phyloP scores from a whole-genome alignment of 2,797 vertebrate genomes.

The Graptemys geographica region DNA sequence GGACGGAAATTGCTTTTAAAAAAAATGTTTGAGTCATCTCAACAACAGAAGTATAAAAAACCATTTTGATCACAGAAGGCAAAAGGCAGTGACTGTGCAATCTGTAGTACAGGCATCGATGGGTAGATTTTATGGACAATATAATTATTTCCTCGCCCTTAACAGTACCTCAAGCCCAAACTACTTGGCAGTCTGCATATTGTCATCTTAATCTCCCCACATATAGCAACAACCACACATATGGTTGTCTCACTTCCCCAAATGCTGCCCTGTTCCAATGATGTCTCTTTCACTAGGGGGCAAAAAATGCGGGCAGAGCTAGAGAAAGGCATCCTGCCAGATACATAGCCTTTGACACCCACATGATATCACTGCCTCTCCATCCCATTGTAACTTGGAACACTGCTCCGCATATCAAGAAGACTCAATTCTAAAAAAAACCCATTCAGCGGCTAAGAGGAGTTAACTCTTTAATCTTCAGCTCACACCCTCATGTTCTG shows the following conservation, averaged over 20 bases:
- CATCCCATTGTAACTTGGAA: not conserved
- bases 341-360: accelerated
- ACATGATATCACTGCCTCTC: accelerated
- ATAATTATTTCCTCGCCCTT: not conserved
- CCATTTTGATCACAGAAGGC: not conserved
- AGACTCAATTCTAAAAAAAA: not conserved
- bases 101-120: not conserved
- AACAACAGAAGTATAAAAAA: not conserved
- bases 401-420: not conserved
- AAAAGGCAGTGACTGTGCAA: not conserved
- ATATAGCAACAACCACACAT: not conserved
- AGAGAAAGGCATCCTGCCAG: not conserved
- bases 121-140: accelerated
- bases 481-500: accelerated
- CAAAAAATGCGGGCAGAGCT: not conserved
- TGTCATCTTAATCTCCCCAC: not conserved
- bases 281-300: not conserved
- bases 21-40: not conserved
- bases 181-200: not conserved
- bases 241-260: not conserved
- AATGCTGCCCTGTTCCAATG: accelerated
- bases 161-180: not conserved
- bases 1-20: not conserved
- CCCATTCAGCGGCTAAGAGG: not conserved
- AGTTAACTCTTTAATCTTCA: not conserved